Evolutionary conservation across 2,797 vertebrate genomes (phyloP).

Genomic region (Tiaroga cobitis): DNA sequence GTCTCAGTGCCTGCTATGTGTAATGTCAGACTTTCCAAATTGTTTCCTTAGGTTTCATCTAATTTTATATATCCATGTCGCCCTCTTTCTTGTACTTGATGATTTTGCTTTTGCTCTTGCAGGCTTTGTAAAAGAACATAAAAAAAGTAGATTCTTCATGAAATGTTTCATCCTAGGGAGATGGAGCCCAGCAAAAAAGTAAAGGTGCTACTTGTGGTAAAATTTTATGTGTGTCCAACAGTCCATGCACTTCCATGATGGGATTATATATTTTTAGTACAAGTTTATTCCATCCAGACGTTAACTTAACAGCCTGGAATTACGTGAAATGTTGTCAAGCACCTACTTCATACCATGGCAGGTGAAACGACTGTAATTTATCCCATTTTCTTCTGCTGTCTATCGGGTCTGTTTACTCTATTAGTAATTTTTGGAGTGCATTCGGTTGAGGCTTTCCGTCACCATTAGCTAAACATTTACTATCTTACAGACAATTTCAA

Average conservation of each 20-base stretch:
- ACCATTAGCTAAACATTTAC: neutral
- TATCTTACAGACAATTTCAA: neutral
- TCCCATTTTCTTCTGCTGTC: neutral
- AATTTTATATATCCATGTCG: neutral
- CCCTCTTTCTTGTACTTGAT: neutral
- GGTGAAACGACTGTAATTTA: neutral
- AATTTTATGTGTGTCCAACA: conserved; percentile 18
- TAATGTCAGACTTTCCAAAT: neutral
- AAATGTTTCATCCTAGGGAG: conserved; percentile 64
- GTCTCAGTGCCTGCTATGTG: neutral
- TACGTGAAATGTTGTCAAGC: conserved; percentile 28
- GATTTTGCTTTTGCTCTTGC: conserved; percentile 4
- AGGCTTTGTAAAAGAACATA: conserved; percentile 1
- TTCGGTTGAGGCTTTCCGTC: neutral
- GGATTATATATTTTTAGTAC: conserved; percentile 24
- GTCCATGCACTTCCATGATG: neutral
- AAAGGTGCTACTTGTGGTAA: conserved; percentile 30
- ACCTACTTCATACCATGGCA: neutral
- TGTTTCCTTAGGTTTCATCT: neutral
- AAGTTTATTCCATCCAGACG: conserved; percentile 7
- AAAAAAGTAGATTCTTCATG: conserved; percentile 60
- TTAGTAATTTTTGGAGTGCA: neutral
- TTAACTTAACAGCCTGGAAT: conserved; percentile 1
- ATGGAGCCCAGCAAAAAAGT: neutral
- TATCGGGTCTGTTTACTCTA: neutral